Evolutionary conservation across 2,113 vertebrate species (phyloP).

Genomic region (Anguilla rostrata): DNA sequence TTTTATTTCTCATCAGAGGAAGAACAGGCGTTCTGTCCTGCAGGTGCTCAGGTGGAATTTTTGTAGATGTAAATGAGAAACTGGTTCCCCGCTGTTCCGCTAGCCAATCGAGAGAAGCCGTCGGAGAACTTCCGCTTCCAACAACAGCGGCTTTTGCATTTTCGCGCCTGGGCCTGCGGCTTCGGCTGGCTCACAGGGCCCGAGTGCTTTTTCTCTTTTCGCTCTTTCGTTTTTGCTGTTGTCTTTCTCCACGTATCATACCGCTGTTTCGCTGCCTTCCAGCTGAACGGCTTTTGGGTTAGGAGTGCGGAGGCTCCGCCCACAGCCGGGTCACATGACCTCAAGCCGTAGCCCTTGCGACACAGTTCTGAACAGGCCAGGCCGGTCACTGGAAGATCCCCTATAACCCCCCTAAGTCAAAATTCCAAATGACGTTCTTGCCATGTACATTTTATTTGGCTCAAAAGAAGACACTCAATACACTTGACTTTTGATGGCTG

Average conservation of each 20-base stretch:
- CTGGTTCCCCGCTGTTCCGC: not conserved
- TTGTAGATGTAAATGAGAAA: not conserved
- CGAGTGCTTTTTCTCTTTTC: not conserved
- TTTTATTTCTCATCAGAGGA: not conserved
- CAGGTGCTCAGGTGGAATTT: not conserved
- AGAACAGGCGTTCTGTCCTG: not conserved
- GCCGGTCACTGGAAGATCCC: too few relatives aligned
- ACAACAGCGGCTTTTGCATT: too few relatives aligned
- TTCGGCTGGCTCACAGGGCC: not conserved
- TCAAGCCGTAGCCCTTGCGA: too few relatives aligned
- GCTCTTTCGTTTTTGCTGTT: not conserved
- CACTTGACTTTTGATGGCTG: not conserved
- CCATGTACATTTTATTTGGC: too few relatives aligned
- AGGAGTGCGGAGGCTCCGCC: too few relatives aligned
- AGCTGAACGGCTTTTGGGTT: too few relatives aligned
- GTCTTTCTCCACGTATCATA: not conserved
- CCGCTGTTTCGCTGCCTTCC: too few relatives aligned
- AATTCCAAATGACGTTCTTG: too few relatives aligned
- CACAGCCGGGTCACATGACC: too few relatives aligned
- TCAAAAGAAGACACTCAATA: not conserved
- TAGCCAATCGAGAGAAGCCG: not conserved
- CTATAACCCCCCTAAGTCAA: too few relatives aligned
- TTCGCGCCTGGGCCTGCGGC: too few relatives aligned
- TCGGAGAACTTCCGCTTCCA: not conserved
- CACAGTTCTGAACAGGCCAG: too few relatives aligned